phyloP scores from a whole-genome alignment of 2,888 invertebrate genomes.

The Argyra leucocephala region DNA sequence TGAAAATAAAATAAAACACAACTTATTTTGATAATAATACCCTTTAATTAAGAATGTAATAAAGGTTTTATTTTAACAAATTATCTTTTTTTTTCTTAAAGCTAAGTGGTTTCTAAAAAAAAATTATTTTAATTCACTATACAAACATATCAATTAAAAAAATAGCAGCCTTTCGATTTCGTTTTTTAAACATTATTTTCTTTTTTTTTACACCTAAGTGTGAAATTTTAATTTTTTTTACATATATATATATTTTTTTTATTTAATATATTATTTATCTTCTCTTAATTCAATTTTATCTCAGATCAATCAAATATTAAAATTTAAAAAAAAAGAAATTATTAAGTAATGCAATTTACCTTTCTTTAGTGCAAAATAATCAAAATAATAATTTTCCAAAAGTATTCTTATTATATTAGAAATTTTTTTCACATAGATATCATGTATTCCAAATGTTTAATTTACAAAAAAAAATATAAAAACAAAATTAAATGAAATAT shows the following conservation, averaged over 20 bases:
- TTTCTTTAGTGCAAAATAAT: not conserved
- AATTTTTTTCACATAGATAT: too few species aligned
- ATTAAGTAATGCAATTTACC: not conserved
- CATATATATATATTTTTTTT: not conserved
- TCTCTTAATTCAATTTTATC: not conserved
- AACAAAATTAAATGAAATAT: too few species aligned
- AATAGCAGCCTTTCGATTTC: constrained; percentile 20
- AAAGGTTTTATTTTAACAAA: constrained; percentile 21
- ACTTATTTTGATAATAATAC: constrained; percentile 15
- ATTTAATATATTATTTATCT: not conserved
- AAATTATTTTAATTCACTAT: constrained; percentile 16
- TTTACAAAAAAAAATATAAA: too few species aligned
- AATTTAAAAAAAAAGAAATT: not conserved
- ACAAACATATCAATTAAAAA: constrained; percentile 18
- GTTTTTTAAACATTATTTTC: constrained; percentile 13
- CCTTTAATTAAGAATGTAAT: constrained; percentile 23
- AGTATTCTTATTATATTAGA: too few species aligned
- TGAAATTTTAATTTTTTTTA: constrained; percentile 11
- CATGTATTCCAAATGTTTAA: too few species aligned
- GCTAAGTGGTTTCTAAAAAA: not conserved
- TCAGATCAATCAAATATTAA: not conserved
- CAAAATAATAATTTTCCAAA: not conserved
- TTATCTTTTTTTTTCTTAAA: constrained; percentile 13
- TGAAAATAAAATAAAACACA: too few species aligned
- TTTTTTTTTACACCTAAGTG: not conserved